Conservation (phyloP, 2,888 invertebrate species). For the Cybosia mesomella region DNA sequence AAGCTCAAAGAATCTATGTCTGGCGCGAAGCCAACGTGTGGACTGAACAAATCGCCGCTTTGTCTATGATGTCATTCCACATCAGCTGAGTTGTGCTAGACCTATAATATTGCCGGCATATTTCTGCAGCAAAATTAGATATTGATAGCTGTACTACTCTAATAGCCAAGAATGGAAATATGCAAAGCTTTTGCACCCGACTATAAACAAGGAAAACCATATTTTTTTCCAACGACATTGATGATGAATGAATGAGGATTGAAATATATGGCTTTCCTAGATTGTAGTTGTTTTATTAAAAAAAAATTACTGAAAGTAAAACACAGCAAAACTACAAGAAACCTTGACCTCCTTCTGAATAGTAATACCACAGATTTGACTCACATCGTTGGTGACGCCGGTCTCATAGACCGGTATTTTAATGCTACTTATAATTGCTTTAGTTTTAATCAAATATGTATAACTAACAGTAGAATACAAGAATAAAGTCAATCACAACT, state of each 20-base stretch:
- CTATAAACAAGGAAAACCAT: too few relatives aligned
- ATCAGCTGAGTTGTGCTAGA: conserved; percentile 50
- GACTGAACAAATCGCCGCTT: conserved; percentile 59
- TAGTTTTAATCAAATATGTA: too few relatives aligned
- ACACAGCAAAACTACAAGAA: neutral
- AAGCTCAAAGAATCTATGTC: conserved; percentile 71
- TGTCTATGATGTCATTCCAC: conserved; percentile 55
- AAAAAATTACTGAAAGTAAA: neutral
- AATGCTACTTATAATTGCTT: too few relatives aligned
- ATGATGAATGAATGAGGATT: neutral
- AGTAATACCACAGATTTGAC: too few relatives aligned
- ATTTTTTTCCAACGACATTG: too few relatives aligned
- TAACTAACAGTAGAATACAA: too few relatives aligned
- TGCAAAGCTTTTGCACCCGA: too few relatives aligned
- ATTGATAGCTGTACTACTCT: conserved; percentile 10
- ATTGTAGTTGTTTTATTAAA: neutral
- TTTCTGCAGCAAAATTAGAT: conserved; percentile 27
- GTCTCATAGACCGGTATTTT: too few relatives aligned
- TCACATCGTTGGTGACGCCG: too few relatives aligned
- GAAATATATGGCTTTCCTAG: neutral
- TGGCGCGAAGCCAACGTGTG: conserved; percentile 67
- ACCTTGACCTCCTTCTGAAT: too few relatives aligned
- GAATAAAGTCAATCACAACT: too few relatives aligned
- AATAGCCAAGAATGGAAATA: conserved; percentile 6
- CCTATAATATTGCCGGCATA: conserved; percentile 40